Conservation (phyloP, 1,140 invertebrate species). For the Drosophila persimilis region DNA sequence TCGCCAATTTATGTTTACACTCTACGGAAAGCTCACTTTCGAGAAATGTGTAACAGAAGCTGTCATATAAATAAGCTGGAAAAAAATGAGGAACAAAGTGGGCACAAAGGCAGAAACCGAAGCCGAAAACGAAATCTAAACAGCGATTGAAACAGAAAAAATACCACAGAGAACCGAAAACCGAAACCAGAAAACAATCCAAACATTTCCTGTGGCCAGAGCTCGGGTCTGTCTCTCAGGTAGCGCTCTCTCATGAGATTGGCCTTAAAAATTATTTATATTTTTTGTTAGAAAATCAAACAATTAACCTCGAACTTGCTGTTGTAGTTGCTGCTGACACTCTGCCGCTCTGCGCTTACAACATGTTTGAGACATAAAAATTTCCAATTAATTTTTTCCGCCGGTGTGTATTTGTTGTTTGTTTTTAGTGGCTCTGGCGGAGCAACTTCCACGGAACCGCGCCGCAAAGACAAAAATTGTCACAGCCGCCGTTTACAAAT, state of each 20-base stretch:
- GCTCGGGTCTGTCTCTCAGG: constrained; percentile 16
- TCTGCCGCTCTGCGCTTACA: constrained; percentile 56
- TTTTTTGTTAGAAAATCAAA: constrained; percentile 79
- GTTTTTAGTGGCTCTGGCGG: constrained; percentile 55
- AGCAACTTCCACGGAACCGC: constrained; percentile 68
- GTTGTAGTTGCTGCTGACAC: constrained; percentile 1
- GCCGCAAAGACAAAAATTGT: constrained; percentile 63
- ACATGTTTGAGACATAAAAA: constrained; percentile 80
- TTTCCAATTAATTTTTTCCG: constrained; percentile 77
- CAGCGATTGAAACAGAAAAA: background rate
- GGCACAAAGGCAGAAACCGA: background rate
- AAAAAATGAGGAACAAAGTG: background rate
- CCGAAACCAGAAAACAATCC: constrained; percentile 37
- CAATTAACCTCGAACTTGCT: constrained; percentile 79
- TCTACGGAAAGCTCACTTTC: constrained; percentile 26
- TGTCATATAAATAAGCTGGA: too few relatives aligned
- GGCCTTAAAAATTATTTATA: constrained; percentile 64
- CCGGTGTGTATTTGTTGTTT: constrained; percentile 39
- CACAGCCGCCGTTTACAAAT: constrained; percentile 79
- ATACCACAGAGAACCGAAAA: background rate
- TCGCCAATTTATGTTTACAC: constrained; percentile 26
- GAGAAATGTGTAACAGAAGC: constrained; percentile 30
- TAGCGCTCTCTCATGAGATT: constrained; percentile 63
- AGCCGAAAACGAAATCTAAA: background rate
- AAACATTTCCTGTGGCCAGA: constrained; percentile 70